These are phyloP conservation scores for Macrostomum cliftonense DNA, from an alignment of 2,888 invertebrate genomes.

Conservation along the genomic window DNA sequence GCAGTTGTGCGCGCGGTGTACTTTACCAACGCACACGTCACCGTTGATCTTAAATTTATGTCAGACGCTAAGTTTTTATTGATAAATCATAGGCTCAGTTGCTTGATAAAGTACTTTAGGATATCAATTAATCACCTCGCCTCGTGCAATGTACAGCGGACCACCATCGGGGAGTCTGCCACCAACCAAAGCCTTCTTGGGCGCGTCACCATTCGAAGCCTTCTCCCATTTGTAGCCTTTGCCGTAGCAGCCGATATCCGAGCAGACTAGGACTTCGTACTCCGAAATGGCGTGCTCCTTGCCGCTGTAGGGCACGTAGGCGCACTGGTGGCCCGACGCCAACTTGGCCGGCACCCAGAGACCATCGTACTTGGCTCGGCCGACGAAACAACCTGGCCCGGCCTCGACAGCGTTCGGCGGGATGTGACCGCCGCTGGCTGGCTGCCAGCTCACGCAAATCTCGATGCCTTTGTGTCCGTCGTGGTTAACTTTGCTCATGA, in stretches of 20 bases:
- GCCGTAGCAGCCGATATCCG: too few species aligned
- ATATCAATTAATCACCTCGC: too few species aligned
- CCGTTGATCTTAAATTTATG: neutral
- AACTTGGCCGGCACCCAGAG: neutral
- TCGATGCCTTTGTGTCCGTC: too few species aligned
- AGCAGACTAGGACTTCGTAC: neutral
- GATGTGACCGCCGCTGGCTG: neutral
- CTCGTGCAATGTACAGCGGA: too few species aligned
- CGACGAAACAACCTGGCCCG: neutral
- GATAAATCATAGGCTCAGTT: too few species aligned
- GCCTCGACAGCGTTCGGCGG: neutral
- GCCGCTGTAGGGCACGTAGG: neutral
- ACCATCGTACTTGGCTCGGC: neutral
- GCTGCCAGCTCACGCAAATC: neutral
- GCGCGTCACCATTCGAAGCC: too few species aligned
- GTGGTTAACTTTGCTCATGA: too few species aligned
- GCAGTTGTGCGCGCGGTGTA: neutral
- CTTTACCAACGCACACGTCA: slow-evolving; percentile 4
- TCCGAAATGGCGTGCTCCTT: neutral
- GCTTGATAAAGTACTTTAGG: too few species aligned
- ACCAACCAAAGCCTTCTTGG: too few species aligned
- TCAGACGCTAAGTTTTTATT: too few species aligned
- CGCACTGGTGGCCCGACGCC: neutral
- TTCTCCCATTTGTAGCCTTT: too few species aligned
- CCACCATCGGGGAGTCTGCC: too few species aligned